Conservation (phyloP, 2,797 vertebrate species). For the Alauda arvensis region DNA sequence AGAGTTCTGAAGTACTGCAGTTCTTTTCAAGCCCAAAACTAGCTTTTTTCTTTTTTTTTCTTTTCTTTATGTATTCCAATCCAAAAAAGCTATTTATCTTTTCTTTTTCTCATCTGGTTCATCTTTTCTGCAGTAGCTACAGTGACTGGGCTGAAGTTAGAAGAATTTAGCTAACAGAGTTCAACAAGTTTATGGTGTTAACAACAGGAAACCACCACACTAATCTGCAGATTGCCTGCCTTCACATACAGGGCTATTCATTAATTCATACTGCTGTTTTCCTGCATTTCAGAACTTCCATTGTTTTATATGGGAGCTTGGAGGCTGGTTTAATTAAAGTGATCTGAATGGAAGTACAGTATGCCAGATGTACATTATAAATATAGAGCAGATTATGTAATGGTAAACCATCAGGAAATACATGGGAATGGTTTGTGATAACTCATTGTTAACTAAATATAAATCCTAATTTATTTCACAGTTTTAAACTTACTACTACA, state of each 20-base stretch:
- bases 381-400: constrained; percentile 72
- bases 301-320: constrained; percentile 68
- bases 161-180: background rate
- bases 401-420: constrained; percentile 72
- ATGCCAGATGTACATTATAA: constrained; percentile 74
- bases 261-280: constrained; percentile 25
- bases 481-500: constrained; percentile 50
- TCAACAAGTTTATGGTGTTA: constrained; percentile 25
- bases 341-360: constrained; percentile 70
- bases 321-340: constrained; percentile 78
- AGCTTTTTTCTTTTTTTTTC: rapidly evolving
- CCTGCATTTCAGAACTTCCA: constrained; percentile 45
- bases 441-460: constrained; percentile 71
- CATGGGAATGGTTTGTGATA: constrained; percentile 68
- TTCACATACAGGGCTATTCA: constrained; percentile 48
- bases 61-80: background rate
- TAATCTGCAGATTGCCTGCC: constrained; percentile 29
- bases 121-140: background rate
- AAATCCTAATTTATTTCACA: constrained; percentile 74
- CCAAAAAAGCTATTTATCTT: background rate
- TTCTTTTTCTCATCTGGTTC: background rate
- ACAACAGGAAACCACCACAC: constrained; percentile 28
- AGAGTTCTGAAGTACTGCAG: background rate
- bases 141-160: background rate
- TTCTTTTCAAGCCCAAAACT: background rate